Evolutionary conservation across 1,140 invertebrate genomes (phyloP).

Genomic region (Archivesica marissinica): DNA sequence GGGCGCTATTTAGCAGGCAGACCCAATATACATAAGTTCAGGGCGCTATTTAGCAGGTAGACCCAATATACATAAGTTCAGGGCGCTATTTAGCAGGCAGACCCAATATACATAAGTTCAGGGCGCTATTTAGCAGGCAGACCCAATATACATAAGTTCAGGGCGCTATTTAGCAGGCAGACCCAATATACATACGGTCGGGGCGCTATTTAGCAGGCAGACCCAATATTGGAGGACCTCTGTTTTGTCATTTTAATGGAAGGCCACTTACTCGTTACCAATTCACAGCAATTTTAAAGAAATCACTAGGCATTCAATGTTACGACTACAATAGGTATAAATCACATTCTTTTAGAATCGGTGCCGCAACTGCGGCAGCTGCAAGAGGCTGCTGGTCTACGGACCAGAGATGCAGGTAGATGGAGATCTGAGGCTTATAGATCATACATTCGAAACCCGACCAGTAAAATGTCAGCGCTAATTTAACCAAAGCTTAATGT

Average conservation of each 20-base stretch:
- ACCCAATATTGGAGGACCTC: not conserved
- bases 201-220: not conserved
- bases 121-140: too few relatives aligned
- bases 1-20: too few relatives aligned
- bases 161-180: too few relatives aligned
- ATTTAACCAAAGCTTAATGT: not conserved
- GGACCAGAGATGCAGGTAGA: not conserved
- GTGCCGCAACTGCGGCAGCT: not conserved
- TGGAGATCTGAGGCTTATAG: too few relatives aligned
- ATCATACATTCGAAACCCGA: too few relatives aligned
- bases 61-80: too few relatives aligned
- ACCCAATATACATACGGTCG: too few relatives aligned
- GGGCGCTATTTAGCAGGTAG: too few relatives aligned
- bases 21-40: too few relatives aligned
- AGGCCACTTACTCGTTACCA: not conserved
- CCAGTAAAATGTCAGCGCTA: not conserved
- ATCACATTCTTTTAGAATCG: slow-evolving; percentile 13
- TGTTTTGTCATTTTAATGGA: slow-evolving; percentile 6
- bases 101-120: too few relatives aligned
- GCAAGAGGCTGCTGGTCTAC: not conserved
- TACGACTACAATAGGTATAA: not conserved
- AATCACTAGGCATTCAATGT: not conserved
- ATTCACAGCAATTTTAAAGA: slow-evolving; percentile 20
- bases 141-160: too few relatives aligned
- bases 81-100: too few relatives aligned